Evolutionary conservation across 2,797 vertebrate species (phyloP).

Genomic region (Propithecus deckenii): DNA sequence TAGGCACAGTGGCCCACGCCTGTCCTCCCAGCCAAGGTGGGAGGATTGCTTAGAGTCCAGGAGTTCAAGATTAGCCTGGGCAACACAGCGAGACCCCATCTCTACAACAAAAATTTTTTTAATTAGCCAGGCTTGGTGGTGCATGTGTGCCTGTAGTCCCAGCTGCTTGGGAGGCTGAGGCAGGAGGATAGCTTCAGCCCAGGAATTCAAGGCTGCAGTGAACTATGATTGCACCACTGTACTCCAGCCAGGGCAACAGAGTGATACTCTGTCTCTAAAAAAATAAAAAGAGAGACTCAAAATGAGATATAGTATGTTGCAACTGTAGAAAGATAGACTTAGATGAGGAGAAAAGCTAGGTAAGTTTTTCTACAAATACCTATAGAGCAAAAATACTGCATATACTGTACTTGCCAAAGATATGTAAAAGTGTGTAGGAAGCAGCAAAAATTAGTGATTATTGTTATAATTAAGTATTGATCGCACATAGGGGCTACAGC

Average conservation of each 20-base stretch:
- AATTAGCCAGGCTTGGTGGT: not conserved
- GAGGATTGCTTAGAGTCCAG: not conserved
- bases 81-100: not conserved
- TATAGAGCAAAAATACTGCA: not conserved
- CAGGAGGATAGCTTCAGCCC: not conserved
- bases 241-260: not conserved
- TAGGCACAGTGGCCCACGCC: no score
- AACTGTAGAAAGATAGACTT: not conserved
- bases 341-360: not conserved
- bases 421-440: conserved; percentile 25
- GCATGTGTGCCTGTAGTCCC: not conserved
- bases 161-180: not conserved
- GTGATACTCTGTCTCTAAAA: not conserved
- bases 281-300: not conserved
- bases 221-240: not conserved
- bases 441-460: not conserved
- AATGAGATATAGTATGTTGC: not conserved
- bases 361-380: conserved; percentile 19
- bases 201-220: not conserved
- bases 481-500: not conserved
- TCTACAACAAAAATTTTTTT: not conserved
- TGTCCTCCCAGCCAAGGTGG: not conserved
- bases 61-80: not conserved
- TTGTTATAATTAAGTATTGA: not conserved
- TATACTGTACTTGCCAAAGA: conserved; percentile 18